Base-by-base conservation (phyloP, 2,113 vertebrate genomes). In the Onychorhynchus coronatus region DNA sequence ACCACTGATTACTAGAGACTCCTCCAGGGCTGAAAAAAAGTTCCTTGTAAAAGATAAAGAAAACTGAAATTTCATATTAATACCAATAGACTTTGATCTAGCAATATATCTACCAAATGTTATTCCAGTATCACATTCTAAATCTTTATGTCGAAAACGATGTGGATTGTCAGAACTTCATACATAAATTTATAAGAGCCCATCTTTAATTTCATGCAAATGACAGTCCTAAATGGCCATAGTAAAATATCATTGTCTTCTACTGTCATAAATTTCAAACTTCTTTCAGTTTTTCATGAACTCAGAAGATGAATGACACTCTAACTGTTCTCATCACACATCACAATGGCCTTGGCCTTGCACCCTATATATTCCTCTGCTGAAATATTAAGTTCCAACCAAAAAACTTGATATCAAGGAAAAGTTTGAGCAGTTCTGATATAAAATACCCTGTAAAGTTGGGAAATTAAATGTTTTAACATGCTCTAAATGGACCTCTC, bases 131-230 rank as follows among this genome's bases (percentile, higher is more conserved):
- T 96, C 96, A 61, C 65, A 56, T 62, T 87, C 76, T 94, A 95
- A 93, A 94, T 94, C 93, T 93, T 65, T 42, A 63, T 67, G 79
- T 93, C 76, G 52, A 9, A 81, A 88, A 89, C 14, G 72, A 88
- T 65, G 90, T 68, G 79, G 79, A 81, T 72, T 94, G 93, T 89
- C 90, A 94, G 92, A 86, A 71, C 35, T 78, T 89, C 93, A 96
- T 93, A 84, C 93, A 97, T 96, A 93, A 86, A 94, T 97, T 95
- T 85, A 94, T 90, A 84, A 93, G 73, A 30, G 37, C 49, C 81
- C 73, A 62, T 95, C 92, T 84, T 95, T 97, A 96, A 95, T 96
- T 95, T 92, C 93, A 95, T 90, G 95, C 83, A 97, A 97, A 96
- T 65, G 88, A 87, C 88, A 91, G 65, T 68, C 75, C 88, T 94